These are phyloP conservation scores for Strigops habroptila DNA, from an alignment of 2,113 vertebrate species.

Conservation along the genomic window DNA sequence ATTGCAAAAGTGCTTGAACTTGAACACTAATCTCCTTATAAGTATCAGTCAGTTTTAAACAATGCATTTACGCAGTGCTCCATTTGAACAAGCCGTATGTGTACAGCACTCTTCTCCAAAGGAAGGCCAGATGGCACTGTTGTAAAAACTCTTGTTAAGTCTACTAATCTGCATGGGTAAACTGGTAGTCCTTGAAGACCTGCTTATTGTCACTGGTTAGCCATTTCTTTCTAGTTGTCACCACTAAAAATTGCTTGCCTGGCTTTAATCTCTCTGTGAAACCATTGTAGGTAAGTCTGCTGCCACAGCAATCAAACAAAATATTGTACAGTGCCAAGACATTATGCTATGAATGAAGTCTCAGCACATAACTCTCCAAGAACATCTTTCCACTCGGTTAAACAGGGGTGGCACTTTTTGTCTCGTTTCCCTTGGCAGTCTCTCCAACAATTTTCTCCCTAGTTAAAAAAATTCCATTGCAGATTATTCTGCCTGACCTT, in stretches of 20 bases:
- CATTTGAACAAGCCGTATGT: neutral
- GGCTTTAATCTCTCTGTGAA: neutral
- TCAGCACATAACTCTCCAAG: neutral
- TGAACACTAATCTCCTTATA: neutral
- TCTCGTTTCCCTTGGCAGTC: neutral
- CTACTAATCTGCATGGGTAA: neutral
- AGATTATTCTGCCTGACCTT: neutral
- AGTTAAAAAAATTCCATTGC: neutral
- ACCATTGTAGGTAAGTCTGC: neutral
- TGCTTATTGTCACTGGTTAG: neutral
- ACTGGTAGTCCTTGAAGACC: neutral
- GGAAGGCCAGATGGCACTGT: neutral
- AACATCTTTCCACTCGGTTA: neutral
- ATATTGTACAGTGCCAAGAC: neutral
- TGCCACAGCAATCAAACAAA: constrained; percentile 24
- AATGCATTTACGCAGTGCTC: neutral
- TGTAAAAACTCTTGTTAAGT: neutral
- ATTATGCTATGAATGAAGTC: neutral
- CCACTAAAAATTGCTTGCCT: neutral
- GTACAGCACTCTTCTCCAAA: neutral
- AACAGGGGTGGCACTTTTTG: neutral
- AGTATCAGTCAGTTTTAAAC: neutral
- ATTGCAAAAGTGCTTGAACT: neutral
- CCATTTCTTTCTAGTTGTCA: neutral
- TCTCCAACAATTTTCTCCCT: neutral